phyloP scores from a whole-genome alignment of 1,140 invertebrate species.

The Galendromus occidentalis region DNA sequence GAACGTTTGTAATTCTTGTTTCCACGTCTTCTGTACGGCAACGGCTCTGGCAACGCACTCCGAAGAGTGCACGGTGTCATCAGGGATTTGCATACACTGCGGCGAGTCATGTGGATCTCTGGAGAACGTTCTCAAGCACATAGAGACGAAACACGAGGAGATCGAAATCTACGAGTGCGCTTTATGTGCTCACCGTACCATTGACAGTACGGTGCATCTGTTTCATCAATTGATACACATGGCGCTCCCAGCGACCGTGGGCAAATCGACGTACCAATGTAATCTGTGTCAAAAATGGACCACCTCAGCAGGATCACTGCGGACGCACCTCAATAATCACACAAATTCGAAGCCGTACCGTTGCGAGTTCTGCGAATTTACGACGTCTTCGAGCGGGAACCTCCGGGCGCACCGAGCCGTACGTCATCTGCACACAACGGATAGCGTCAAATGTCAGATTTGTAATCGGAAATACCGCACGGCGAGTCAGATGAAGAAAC shows the following conservation, averaged over 20 bases:
- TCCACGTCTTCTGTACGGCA: background rate
- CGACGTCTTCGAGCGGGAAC: background rate
- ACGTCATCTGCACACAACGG: background rate
- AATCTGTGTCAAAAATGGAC: background rate
- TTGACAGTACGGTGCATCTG: background rate
- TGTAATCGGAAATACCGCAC: conserved; percentile 5
- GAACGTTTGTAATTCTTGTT: background rate
- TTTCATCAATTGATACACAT: background rate
- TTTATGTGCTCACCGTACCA: background rate
- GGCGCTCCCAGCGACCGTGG: background rate
- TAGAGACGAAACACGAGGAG: background rate
- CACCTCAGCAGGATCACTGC: background rate
- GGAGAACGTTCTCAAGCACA: background rate
- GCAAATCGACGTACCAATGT: background rate
- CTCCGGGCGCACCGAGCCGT: background rate
- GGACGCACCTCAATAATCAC: background rate
- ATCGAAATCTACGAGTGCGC: background rate
- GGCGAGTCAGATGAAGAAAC: background rate
- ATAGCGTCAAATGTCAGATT: background rate
- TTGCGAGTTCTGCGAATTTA: background rate
- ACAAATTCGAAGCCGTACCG: background rate
- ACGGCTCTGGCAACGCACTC: background rate
- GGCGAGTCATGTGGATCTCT: background rate
- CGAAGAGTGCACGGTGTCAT: background rate
- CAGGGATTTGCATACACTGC: background rate